Conservation (phyloP, 2,113 vertebrate genomes). For the Triplophysa siluroides region DNA sequence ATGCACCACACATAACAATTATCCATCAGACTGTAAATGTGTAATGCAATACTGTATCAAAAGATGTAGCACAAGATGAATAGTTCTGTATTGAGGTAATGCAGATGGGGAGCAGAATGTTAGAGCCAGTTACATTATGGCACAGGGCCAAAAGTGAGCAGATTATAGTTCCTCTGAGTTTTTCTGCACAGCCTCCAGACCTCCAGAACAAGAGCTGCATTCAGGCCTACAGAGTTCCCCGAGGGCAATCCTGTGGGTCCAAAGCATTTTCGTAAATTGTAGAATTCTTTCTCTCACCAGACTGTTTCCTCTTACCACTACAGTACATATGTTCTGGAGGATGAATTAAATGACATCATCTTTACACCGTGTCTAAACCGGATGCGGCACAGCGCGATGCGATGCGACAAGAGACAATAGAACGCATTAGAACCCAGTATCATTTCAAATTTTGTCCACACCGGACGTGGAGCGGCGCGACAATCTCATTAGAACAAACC, state of each 20-base stretch:
- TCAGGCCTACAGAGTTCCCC: conserved; percentile 29
- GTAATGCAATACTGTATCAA: background rate
- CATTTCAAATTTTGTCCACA: too few relatives aligned
- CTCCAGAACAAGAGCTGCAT: conserved; percentile 45
- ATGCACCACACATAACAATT: background rate
- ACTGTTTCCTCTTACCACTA: conserved; percentile 16
- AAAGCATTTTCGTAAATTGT: background rate
- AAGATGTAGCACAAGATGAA: background rate
- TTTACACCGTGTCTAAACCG: too few relatives aligned
- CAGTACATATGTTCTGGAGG: background rate
- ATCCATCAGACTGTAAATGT: background rate
- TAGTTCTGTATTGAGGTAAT: conserved; percentile 1
- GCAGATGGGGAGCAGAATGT: conserved; percentile 14
- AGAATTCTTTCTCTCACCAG: background rate
- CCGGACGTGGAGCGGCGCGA: too few relatives aligned
- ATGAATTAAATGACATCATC: background rate
- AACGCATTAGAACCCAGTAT: too few relatives aligned
- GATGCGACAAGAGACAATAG: too few relatives aligned
- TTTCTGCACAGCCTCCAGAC: conserved; percentile 16
- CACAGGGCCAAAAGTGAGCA: conserved; percentile 21
- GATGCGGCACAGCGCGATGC: too few relatives aligned
- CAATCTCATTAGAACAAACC: too few relatives aligned
- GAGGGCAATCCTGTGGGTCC: conserved; percentile 7
- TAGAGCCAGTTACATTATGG: conserved; percentile 18
- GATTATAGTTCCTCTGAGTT: conserved; percentile 21